Evolutionary conservation across 2,797 vertebrate species (phyloP).

Genomic region (Oryzias sinensis): DNA sequence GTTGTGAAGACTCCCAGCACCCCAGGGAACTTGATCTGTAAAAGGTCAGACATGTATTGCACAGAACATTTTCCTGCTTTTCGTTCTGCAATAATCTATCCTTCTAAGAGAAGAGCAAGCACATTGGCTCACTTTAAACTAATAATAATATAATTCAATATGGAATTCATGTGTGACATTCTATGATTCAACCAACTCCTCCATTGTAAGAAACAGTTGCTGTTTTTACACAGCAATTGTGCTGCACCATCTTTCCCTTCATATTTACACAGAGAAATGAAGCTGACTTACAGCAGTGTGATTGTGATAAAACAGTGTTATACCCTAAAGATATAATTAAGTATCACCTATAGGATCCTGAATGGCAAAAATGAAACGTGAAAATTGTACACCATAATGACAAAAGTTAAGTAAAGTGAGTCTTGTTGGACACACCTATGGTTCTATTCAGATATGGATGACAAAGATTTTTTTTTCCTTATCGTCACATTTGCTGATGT

Average conservation of each 20-base stretch:
- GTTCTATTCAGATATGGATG: too few relatives aligned
- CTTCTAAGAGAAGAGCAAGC: constrained; percentile 13
- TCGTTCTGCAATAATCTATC: constrained; percentile 25
- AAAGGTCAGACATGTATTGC: constrained; percentile 59
- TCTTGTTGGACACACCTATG: too few relatives aligned
- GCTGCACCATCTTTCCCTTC: not conserved
- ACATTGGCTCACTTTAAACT: constrained; percentile 24
- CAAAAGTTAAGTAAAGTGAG: too few relatives aligned
- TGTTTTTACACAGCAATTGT: not conserved
- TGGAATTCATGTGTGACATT: constrained; percentile 39
- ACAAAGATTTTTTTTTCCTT: too few relatives aligned
- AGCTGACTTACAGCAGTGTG: too few relatives aligned
- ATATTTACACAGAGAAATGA: too few relatives aligned
- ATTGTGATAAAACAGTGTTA: too few relatives aligned
- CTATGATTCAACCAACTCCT: constrained; percentile 30
- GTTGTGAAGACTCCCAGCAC: constrained; percentile 24
- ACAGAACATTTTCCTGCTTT: constrained; percentile 28
- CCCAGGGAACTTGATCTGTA: constrained; percentile 18
- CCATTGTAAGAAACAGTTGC: constrained; percentile 33
- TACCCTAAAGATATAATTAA: too few relatives aligned
- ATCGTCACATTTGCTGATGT: too few relatives aligned
- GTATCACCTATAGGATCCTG: too few relatives aligned
- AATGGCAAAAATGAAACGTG: too few relatives aligned
- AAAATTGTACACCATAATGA: too few relatives aligned
- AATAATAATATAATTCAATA: constrained; percentile 35